phyloP scores from a whole-genome alignment of 2,113 vertebrate species.

The Vulpes lagopus region DNA sequence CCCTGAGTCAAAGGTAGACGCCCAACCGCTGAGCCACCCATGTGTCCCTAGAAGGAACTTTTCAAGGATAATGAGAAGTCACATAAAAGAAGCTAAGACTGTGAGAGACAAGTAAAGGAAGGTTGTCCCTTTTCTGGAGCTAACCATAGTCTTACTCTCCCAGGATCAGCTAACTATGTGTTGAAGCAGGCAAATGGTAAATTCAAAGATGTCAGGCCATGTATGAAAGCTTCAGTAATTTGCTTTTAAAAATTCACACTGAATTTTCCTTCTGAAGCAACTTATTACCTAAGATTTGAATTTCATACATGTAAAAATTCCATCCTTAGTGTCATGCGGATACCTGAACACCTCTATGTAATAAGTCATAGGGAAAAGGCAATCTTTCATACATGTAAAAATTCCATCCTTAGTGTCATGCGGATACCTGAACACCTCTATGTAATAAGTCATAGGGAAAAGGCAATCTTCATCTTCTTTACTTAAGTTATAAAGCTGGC shows the following conservation, averaged over 20 bases:
- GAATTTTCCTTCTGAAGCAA: slow-evolving; percentile 41
- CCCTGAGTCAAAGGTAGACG: too few relatives aligned
- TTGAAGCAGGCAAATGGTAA: not conserved
- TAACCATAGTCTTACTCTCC: not conserved
- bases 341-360: not conserved
- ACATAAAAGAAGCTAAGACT: slow-evolving; percentile 18
- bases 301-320: not conserved
- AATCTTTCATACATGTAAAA: too few relatives aligned
- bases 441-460: slow-evolving; percentile 8
- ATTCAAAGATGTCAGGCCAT: slow-evolving; percentile 25
- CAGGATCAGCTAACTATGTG: not conserved
- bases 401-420: not conserved
- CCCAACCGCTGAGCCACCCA: too few relatives aligned
- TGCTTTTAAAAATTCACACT: not conserved
- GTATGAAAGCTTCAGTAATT: slow-evolving; percentile 15
- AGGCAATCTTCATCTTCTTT: not conserved
- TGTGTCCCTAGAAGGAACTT: not conserved
- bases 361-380: slow-evolving; percentile 8
- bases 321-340: not conserved
- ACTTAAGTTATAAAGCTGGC: not conserved
- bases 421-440: not conserved
- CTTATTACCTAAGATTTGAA: slow-evolving; percentile 24
- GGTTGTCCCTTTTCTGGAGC: not conserved
- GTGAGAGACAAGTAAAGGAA: not conserved
- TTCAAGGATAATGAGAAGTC: not conserved